A percentile compares a stretch with the other conserved stretches of the same genome.
Evolutionary conservation across 1,140 invertebrate species (phyloP).

Genomic region (Sarcophaga peregrina): DNA sequence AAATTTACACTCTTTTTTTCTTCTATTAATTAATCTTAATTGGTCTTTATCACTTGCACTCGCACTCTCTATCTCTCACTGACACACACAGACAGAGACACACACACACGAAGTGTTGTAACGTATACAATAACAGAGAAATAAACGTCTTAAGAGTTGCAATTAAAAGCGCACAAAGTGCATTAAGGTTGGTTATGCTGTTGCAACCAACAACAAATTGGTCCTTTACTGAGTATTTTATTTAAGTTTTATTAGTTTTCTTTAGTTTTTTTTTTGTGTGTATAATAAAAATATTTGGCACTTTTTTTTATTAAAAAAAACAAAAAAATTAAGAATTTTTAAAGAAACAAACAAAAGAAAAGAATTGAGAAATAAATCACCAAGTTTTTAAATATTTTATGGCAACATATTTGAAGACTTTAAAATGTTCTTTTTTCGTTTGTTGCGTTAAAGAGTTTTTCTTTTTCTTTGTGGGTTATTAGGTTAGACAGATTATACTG

Average conservation of each 20-base stretch:
- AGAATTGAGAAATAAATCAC: background rate
- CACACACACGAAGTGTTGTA: background rate
- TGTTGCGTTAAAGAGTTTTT: background rate
- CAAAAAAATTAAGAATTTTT: slow-evolving; percentile 18
- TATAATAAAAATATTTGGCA: slow-evolving; percentile 38
- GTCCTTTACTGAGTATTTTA: background rate
- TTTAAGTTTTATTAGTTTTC: background rate
- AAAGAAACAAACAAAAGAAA: slow-evolving; percentile 18
- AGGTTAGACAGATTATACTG: background rate
- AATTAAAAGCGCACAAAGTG: background rate
- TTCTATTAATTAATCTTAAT: background rate
- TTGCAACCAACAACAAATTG: slow-evolving; percentile 5
- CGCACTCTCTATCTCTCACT: background rate
- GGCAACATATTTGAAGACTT: slow-evolving; percentile 32
- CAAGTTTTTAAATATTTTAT: background rate
- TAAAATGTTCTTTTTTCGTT: background rate
- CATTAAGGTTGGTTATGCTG: background rate
- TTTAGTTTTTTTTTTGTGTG: background rate
- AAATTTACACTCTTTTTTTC: background rate
- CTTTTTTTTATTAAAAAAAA: slow-evolving; percentile 24
- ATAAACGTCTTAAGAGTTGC: no score
- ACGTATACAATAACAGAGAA: background rate
- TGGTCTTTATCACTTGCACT: background rate
- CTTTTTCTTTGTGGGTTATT: slow-evolving; percentile 2
- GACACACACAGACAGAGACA: background rate